A percentile compares a stretch with the other conserved stretches of the same genome.
Evolutionary conservation across 2,113 vertebrate genomes (phyloP).

Genomic region (Tupaia tana): DNA sequence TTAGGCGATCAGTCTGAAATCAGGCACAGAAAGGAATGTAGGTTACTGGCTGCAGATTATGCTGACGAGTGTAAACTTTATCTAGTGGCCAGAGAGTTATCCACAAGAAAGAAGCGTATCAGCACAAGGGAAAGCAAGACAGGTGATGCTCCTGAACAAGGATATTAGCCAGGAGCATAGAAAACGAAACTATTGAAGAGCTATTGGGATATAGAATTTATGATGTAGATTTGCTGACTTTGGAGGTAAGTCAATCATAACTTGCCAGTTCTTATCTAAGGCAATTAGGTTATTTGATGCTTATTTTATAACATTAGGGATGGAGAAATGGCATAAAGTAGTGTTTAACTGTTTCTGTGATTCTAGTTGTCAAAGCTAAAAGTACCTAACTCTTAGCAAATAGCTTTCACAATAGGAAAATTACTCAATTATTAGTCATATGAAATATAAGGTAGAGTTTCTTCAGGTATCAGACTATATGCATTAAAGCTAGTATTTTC

Average conservation of each 20-base stretch:
- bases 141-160: background rate
- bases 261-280: background rate
- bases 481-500: constrained; percentile 19
- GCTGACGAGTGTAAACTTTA: background rate
- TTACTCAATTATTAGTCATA: background rate
- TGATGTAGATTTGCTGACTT: background rate
- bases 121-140: background rate
- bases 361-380: background rate
- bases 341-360: background rate
- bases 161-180: background rate
- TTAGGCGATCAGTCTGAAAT: background rate
- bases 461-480: background rate
- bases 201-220: background rate
- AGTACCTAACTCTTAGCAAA: background rate
- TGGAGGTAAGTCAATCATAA: background rate
- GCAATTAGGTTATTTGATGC: background rate
- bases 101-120: background rate
- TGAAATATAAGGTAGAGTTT: background rate
- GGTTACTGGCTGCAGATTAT: background rate
- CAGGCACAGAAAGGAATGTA: background rate
- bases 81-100: background rate
- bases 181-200: background rate
- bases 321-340: background rate
- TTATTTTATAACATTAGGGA: background rate
- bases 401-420: background rate